A percentile compares a stretch with the other conserved stretches of the same genome.
These are phyloP conservation scores for Ophthalmolycus amberensis DNA, from an alignment of 2,113 vertebrate species.

Conservation along the genomic window DNA sequence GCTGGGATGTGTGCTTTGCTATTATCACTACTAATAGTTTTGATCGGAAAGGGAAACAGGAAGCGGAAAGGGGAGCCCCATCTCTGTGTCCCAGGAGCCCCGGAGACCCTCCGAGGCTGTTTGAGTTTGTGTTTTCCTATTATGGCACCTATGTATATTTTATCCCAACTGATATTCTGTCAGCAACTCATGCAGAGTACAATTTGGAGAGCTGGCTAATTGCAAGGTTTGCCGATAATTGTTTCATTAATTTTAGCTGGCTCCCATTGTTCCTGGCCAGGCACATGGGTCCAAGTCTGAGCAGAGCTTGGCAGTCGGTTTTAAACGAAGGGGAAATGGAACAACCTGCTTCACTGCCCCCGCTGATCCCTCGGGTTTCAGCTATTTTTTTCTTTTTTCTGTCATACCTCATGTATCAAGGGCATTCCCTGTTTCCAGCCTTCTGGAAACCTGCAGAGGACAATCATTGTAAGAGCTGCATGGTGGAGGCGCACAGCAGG, in stretches of 20 bases:
- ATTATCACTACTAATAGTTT: slow-evolving; percentile 77
- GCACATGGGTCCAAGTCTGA: slow-evolving; percentile 62
- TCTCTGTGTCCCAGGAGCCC: slow-evolving; percentile 44
- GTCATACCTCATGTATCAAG: slow-evolving; percentile 76
- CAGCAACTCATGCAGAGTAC: slow-evolving; percentile 63
- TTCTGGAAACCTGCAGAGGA: slow-evolving; percentile 73
- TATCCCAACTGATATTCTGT: slow-evolving; percentile 57
- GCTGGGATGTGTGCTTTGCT: slow-evolving; percentile 66
- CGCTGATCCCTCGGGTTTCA: slow-evolving; percentile 76
- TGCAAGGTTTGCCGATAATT: slow-evolving; percentile 76
- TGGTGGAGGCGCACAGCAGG: slow-evolving; percentile 55
- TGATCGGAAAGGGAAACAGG: slow-evolving; percentile 60
- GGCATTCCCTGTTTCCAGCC: slow-evolving; percentile 76
- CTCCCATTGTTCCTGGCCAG: slow-evolving; percentile 68
- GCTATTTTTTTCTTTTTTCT: slow-evolving; percentile 59
- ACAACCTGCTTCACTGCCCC: slow-evolving; percentile 79
- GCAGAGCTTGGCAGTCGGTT: slow-evolving; percentile 64
- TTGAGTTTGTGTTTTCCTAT: slow-evolving; percentile 59
- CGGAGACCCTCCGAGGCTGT: slow-evolving; percentile 41
- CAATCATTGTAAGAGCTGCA: slow-evolving; percentile 70
- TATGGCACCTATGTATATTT: slow-evolving; percentile 62
- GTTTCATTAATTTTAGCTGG: slow-evolving; percentile 79
- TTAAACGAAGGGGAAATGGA: slow-evolving; percentile 80
- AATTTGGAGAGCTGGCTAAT: slow-evolving; percentile 76
- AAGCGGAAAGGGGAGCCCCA: slow-evolving; percentile 32